Base-by-base conservation (phyloP, 2,797 vertebrate genomes). In the Saxicola maurus region DNA sequence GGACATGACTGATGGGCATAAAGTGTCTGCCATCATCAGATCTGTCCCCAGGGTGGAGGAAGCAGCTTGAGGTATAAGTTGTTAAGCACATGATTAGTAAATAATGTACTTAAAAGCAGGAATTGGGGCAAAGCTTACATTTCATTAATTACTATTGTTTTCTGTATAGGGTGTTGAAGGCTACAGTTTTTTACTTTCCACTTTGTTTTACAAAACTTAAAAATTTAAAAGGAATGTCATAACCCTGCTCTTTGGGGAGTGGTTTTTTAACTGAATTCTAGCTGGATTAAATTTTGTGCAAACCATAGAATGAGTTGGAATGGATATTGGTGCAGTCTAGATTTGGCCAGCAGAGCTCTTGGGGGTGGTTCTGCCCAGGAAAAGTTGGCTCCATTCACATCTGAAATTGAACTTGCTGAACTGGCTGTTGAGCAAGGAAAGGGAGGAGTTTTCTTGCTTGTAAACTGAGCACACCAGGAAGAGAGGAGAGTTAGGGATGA, bases 381-480 rank as follows among this genome's bases (percentile, higher is more conserved):
- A 21, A 73, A 72, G 53, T 66, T 57, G 37, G n/a, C 84, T 79
- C 2, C 1, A 16, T 59, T 57, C 59, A 5, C 17, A 5, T 46
- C 69, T 67, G 61, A 57, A 64, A 25, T 9, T 33, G 56, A 69
- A 66, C 84, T 89, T 66, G 93, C 86, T 60, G 77, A 61, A 30
- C 86, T 84, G 81, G 82, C 85, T 85, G 85, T 64, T 86, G 92
- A 72, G 82, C 73, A 82, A 82, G 93, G 43, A 11, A 37, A 31
- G 80, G 87, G 91, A 93, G 84, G 92, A 74, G 87, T 57, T 73
- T 43, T 60, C 71, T 66, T 55, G 16, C 61, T 18, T 72, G 65
- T 75, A 30, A 90, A 31, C 27, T 14, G 61, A 89, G 78, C 61
- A 11, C 37, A 9, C n/a, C 14, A 30, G 79, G 89, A 76, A 88